Base-by-base conservation (phyloP, 2,113 vertebrate genomes). In the Alligator mississippiensis region DNA sequence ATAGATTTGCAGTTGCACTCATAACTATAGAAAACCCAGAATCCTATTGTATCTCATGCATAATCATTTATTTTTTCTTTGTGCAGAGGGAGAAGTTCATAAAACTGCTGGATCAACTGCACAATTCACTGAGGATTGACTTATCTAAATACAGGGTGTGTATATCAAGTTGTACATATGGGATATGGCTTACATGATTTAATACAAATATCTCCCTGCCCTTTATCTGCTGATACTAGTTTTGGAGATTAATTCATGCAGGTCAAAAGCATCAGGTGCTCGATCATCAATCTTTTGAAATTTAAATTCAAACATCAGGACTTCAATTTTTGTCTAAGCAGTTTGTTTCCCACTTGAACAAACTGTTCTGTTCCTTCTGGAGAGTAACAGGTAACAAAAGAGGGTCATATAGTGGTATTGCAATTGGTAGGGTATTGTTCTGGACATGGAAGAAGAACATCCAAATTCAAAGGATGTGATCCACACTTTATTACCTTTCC, bases 121-220 rank as follows among this genome's bases (percentile, higher is more conserved):
- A 99, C 94, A 99, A 99, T 96, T 99, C 99, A 27, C 96, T 99
- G 95, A 98, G 99, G 98, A 99, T 99, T 58, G 99, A 99, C 95
- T 98, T 99, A 47, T 99, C 99, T 30, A 99, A 99, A 94, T 99
- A 99, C 82, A 98, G 99, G 98, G 99, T 99, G 98, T 70, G 99
- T 98, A 84, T 68, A 61, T 30, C 2, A 2, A 77, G 22, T 74
- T 91, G 84, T 88, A 0, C 60, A 5, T 63, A 55, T 38, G 80
- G 27, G 57, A 78, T 34, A 89, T 85, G 30, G 25, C 24, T 25
- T 27, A 21, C 5, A 21, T 3, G 80, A 59, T 85, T 85, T 89
- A 1, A 0, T 77, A 47, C 34, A 85, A 17, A n/a, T 78, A 24
- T 47, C n/a, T 84, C 2, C 68, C 22, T 79, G 66, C 0, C 0